Conservation (phyloP, 2,113 vertebrate species). For the Sarotherodon lohbergeri region DNA sequence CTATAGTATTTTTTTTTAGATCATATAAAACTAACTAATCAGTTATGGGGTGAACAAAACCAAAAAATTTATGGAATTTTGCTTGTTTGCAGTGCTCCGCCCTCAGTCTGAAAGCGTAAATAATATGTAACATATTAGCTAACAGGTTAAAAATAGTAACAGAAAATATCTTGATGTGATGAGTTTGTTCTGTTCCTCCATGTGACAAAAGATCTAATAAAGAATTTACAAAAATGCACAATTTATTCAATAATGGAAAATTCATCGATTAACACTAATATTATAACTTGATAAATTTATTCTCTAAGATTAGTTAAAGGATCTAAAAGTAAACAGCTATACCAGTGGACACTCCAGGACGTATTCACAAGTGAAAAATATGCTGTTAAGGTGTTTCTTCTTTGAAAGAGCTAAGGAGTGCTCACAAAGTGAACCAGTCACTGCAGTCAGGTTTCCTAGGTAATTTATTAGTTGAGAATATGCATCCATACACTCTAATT, state of each 20-base stretch:
- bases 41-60: neutral
- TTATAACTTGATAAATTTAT: neutral
- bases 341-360: fast-evolving
- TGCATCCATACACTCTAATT: neutral
- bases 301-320: neutral
- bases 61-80: neutral
- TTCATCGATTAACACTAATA: neutral
- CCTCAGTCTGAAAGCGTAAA: neutral
- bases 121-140: neutral
- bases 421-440: neutral
- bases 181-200: too few species aligned
- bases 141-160: too few species aligned
- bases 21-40: neutral
- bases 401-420: neutral
- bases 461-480: constrained; percentile 14
- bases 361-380: neutral
- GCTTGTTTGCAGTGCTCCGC: neutral
- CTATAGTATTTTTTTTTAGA: neutral
- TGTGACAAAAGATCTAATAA: too few species aligned
- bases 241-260: neutral
- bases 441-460: neutral
- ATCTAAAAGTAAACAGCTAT: neutral
- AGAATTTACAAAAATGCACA: too few species aligned
- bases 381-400: neutral
- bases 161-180: too few species aligned